Conservation (phyloP, 2,888 invertebrate genomes). For the Lutraria lutraria region DNA sequence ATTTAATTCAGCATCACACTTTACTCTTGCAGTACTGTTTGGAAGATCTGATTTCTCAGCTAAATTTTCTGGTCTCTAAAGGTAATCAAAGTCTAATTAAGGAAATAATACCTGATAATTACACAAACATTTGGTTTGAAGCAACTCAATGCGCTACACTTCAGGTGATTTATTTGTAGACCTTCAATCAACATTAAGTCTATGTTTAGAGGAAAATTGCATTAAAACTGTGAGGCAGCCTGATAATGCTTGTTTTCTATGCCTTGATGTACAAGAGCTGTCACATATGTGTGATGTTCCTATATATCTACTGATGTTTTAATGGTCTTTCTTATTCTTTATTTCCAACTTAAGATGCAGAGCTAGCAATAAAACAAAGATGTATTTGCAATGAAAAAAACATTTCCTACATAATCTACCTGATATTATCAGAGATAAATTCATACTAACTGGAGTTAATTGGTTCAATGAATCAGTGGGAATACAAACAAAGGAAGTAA, state of each 20-base stretch:
- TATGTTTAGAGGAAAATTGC: not conserved
- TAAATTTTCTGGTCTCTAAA: not conserved
- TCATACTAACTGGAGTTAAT: too few relatives aligned
- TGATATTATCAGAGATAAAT: too few relatives aligned
- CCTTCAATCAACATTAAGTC: not conserved
- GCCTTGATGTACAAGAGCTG: not conserved
- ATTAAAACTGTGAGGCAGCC: not conserved
- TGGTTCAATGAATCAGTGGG: too few relatives aligned
- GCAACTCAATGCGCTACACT: not conserved
- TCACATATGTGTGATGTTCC: not conserved
- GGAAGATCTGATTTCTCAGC: not conserved
- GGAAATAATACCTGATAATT: not conserved
- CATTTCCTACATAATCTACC: too few relatives aligned
- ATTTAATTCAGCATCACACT: not conserved
- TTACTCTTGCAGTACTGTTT: not conserved
- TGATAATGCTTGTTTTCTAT: not conserved
- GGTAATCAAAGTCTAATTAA: not conserved
- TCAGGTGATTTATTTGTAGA: not conserved
- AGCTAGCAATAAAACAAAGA: not conserved
- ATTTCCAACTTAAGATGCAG: not conserved
- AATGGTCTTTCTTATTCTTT: not conserved
- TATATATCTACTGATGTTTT: not conserved
- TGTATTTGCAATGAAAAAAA: too few relatives aligned
- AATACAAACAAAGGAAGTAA: too few relatives aligned
- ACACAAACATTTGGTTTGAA: not conserved